Evolutionary conservation across 2,797 vertebrate species (phyloP).

Genomic region (Telmatherina bonti): DNA sequence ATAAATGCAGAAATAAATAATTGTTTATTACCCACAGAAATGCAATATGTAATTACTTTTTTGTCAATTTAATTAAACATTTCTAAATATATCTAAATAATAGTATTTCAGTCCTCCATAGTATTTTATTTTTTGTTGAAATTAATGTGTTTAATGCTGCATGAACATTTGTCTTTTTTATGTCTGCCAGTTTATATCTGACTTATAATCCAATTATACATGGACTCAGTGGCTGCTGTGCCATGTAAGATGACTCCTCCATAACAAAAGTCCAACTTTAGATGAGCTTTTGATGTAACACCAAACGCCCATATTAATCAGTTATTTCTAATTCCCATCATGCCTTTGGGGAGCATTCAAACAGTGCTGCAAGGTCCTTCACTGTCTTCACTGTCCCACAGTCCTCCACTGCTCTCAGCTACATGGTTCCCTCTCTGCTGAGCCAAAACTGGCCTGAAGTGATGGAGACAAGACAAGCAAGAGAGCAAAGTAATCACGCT

Average conservation of each 20-base stretch:
- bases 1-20: no score
- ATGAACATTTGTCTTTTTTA: not conserved
- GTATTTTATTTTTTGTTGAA: not conserved
- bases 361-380: slow-evolving; percentile 86
- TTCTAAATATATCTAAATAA: no score
- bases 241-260: not conserved
- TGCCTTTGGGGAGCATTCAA: slow-evolving; percentile 47
- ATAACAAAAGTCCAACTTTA: not conserved
- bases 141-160: not conserved
- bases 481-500: not conserved
- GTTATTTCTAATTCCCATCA: not conserved
- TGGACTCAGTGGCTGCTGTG: not conserved
- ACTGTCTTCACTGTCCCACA: slow-evolving; percentile 86
- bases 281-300: slow-evolving; percentile 12
- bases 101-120: not conserved
- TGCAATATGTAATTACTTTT: no score
- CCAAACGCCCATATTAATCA: not conserved
- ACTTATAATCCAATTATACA: not conserved
- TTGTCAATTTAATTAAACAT: no score
- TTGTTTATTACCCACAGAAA: no score
- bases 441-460: slow-evolving; percentile 49
- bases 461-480: not conserved
- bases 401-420: slow-evolving; percentile 36
- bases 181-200: not conserved
- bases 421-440: slow-evolving; percentile 55